phyloP scores from a whole-genome alignment of 2,797 vertebrate genomes.

The Phrynocephalus forsythii region DNA sequence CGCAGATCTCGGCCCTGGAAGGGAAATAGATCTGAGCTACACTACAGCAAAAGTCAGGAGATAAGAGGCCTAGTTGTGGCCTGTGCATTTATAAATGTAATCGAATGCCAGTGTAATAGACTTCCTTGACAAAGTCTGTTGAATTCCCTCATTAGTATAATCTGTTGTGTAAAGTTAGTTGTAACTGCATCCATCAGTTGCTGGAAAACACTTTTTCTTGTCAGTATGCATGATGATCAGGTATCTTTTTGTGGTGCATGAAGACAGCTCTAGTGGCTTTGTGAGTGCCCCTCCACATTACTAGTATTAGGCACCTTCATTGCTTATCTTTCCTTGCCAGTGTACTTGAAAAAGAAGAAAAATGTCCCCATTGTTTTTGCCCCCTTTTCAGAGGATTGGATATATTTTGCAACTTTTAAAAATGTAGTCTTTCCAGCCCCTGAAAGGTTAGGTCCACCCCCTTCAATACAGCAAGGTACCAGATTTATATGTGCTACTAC shows the following conservation, averaged over 20 bases:
- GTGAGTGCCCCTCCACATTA: background rate
- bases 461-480: too few species aligned
- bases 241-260: background rate
- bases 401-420: background rate
- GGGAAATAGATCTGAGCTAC: background rate
- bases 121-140: background rate
- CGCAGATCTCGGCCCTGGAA: background rate
- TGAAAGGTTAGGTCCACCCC: background rate
- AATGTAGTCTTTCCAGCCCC: background rate
- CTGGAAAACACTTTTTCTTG: background rate
- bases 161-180: background rate
- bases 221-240: background rate
- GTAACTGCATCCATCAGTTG: background rate
- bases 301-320: background rate
- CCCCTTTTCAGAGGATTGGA: background rate
- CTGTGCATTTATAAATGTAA: background rate
- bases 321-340: too few species aligned
- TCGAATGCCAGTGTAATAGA: background rate
- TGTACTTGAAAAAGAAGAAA: background rate
- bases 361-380: background rate
- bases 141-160: background rate
- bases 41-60: background rate
- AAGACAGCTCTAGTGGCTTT: background rate
- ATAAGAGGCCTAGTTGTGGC: constrained; percentile 2
- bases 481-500: background rate